Evolutionary conservation across 2,113 vertebrate species (phyloP).

Genomic region (Acrocephalus kingi): DNA sequence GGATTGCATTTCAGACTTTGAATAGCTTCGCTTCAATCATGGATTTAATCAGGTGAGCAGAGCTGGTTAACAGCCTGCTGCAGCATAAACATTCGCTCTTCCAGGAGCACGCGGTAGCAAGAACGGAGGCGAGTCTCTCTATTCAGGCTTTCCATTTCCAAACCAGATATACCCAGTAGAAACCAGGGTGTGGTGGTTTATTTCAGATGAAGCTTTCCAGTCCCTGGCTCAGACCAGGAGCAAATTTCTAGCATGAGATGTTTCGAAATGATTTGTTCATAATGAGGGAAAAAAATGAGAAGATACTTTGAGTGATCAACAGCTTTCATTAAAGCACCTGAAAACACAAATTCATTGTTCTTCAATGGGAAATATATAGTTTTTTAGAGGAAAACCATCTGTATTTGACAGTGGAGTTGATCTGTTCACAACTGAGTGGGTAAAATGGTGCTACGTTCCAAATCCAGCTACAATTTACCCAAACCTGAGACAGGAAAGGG

Average conservation of each 20-base stretch:
- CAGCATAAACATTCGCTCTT: background rate
- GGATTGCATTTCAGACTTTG: constrained; percentile 44
- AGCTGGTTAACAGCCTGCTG: constrained; percentile 9
- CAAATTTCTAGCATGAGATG: background rate
- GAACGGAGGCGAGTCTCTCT: background rate
- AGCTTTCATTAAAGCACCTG: background rate
- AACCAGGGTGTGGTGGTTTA: background rate
- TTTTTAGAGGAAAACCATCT: background rate
- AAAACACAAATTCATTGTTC: background rate
- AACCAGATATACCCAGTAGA: background rate
- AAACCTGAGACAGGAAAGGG: background rate
- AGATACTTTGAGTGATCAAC: background rate
- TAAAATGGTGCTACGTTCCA: background rate
- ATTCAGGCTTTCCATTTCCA: background rate
- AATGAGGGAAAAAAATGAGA: background rate
- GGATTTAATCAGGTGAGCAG: constrained; percentile 44
- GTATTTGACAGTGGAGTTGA: background rate
- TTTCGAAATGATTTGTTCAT: background rate
- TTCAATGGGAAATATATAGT: background rate
- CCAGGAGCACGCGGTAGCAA: background rate
- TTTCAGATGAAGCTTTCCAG: constrained; percentile 7
- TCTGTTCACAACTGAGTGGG: background rate
- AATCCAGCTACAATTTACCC: background rate
- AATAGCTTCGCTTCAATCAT: background rate
- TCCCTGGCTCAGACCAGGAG: background rate